phyloP scores from a whole-genome alignment of 2,113 vertebrate genomes.

The Podarcis muralis region DNA sequence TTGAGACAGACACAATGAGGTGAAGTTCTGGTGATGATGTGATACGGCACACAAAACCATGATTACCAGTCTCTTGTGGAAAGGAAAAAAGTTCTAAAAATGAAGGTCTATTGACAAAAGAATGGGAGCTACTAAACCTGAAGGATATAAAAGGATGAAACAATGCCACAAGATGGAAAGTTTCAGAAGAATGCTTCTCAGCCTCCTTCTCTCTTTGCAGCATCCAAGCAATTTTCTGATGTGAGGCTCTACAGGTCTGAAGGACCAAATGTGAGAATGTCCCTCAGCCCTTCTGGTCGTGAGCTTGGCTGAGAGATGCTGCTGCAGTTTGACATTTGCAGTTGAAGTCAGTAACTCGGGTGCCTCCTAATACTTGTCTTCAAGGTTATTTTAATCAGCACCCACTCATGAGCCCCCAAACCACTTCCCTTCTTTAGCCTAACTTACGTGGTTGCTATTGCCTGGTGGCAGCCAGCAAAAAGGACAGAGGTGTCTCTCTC shows the following conservation, averaged over 20 bases:
- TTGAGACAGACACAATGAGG: constrained; percentile 36
- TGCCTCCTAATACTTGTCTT: not conserved
- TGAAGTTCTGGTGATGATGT: not conserved
- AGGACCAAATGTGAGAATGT: not conserved
- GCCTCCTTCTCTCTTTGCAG: not conserved
- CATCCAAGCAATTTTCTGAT: not conserved
- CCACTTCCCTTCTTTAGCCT: too few species aligned
- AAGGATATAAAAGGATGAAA: constrained; percentile 5
- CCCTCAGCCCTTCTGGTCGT: not conserved
- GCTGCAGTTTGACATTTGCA: not conserved
- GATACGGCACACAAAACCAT: constrained; percentile 45
- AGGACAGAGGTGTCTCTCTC: not conserved
- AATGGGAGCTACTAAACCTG: constrained; percentile 22
- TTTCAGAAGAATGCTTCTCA: not conserved
- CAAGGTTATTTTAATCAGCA: not conserved
- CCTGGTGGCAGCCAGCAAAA: too few species aligned
- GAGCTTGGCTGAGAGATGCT: not conserved
- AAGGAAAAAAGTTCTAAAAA: constrained; percentile 41
- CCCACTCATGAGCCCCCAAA: too few species aligned
- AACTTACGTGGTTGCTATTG: not conserved
- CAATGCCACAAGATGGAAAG: not conserved
- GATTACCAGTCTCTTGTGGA: constrained; percentile 25
- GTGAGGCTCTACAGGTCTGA: not conserved
- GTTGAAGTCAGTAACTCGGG: not conserved
- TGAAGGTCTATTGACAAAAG: not conserved